Conservation (phyloP, 2,888 invertebrate species). For the Orthosia incerta region DNA sequence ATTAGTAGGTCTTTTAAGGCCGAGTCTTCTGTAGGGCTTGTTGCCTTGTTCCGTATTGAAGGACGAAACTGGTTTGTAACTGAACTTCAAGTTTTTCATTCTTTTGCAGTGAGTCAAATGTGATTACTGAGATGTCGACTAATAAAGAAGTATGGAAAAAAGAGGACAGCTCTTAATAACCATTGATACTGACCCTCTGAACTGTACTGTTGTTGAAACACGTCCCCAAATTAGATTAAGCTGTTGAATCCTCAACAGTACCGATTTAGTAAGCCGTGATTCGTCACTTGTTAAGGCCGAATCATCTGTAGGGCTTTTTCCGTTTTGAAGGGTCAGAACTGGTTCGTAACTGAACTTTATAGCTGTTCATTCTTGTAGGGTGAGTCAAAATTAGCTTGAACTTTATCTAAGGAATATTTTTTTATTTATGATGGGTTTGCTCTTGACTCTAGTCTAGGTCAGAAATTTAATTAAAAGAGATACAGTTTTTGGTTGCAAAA, state of each 20-base stretch:
- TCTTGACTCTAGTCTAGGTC: too few species aligned
- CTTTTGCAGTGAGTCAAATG: neutral
- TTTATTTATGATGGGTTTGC: too few species aligned
- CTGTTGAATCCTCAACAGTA: conserved; percentile 62
- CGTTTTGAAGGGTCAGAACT: conserved; percentile 1
- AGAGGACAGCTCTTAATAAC: conserved; percentile 3
- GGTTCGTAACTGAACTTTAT: neutral
- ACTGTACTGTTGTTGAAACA: conserved; percentile 62
- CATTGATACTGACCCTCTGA: conserved; percentile 49
- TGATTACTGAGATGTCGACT: too few species aligned
- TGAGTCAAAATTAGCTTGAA: neutral
- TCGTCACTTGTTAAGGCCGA: conserved; percentile 56
- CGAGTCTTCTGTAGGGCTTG: conserved; percentile 1
- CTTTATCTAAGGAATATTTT: neutral
- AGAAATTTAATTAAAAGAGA: neutral
- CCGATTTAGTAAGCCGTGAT: conserved; percentile 68
- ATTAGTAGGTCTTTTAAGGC: conserved; percentile 62
- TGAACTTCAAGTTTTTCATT: neutral
- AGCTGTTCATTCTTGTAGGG: neutral
- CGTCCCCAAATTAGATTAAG: conserved; percentile 73
- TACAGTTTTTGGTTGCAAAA: neutral
- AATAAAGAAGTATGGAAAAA: too few species aligned
- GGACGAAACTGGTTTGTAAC: conserved; percentile 8
- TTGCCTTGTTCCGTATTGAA: neutral
- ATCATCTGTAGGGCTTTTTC: neutral